A percentile compares a stretch with the other conserved stretches of the same genome.
These are phyloP conservation scores for Alaudala cheleensis DNA, from an alignment of 2,113 vertebrate species.

Conservation along the genomic window DNA sequence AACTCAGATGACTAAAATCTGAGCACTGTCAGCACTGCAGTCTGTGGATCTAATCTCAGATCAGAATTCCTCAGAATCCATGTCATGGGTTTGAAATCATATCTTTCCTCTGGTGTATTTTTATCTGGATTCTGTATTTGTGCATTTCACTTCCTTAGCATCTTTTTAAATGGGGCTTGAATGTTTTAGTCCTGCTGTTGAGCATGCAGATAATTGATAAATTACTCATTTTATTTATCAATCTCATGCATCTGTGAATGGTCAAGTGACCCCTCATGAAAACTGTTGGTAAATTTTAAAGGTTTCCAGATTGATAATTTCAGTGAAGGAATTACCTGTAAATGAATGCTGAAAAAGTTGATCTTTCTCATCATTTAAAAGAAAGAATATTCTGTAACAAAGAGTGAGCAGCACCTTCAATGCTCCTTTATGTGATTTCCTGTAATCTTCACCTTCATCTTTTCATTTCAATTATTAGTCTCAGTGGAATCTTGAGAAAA, in stretches of 20 bases:
- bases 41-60: not conserved
- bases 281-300: not conserved
- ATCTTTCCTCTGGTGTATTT: not conserved
- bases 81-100: not conserved
- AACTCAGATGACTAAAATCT: not conserved
- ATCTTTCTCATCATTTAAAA: not conserved
- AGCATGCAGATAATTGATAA: not conserved
- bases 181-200: not conserved
- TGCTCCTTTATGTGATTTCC: not conserved
- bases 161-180: not conserved
- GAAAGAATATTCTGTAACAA: not conserved
- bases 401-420: not conserved
- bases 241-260: not conserved
- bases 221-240: not conserved
- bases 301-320: not conserved
- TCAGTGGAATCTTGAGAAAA: not conserved
- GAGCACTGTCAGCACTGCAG: rapidly evolving
- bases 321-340: not conserved
- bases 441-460: not conserved
- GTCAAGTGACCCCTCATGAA: not conserved
- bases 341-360: not conserved
- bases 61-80: not conserved
- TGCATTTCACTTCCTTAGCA: not conserved
- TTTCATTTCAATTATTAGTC: not conserved
- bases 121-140: not conserved